These are phyloP conservation scores for Apotomis betuletana DNA, from an alignment of 2,888 invertebrate genomes.

Conservation along the genomic window DNA sequence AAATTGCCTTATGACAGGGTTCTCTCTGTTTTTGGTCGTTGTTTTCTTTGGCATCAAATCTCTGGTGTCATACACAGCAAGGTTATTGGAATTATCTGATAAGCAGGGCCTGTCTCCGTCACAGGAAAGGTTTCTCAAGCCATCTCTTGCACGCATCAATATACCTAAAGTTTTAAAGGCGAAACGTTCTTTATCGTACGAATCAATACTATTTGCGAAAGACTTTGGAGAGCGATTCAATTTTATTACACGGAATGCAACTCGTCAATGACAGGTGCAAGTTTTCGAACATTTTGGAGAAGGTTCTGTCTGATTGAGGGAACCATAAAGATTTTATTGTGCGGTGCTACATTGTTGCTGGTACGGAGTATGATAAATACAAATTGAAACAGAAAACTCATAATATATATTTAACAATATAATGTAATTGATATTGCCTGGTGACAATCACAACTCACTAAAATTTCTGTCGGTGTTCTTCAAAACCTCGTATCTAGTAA, in stretches of 20 bases:
- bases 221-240: slow-evolving; percentile 66
- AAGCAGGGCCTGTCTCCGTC: slow-evolving; percentile 46
- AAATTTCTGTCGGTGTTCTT: no score
- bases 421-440: not conserved
- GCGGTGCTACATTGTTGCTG: not conserved
- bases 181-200: slow-evolving; percentile 70
- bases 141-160: slow-evolving; percentile 44
- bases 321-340: not conserved
- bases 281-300: slow-evolving; percentile 56
- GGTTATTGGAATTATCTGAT: slow-evolving; percentile 54
- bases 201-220: slow-evolving; percentile 65
- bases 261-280: slow-evolving; percentile 51
- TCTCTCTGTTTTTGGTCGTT: slow-evolving; percentile 69
- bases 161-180: slow-evolving; percentile 62
- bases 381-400: not conserved
- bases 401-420: no score
- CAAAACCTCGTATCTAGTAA: no score
- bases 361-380: not conserved
- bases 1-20: slow-evolving; percentile 71
- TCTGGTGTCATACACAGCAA: slow-evolving; percentile 62
- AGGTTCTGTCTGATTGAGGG: slow-evolving; percentile 21
- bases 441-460: no score
- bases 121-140: slow-evolving; percentile 45
- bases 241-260: slow-evolving; percentile 55
- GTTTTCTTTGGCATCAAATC: slow-evolving; percentile 64